A percentile compares a stretch with the other conserved stretches of the same genome.
Evolutionary conservation across 1,140 invertebrate genomes (phyloP).

Genomic region (Drosophila seguyi): DNA sequence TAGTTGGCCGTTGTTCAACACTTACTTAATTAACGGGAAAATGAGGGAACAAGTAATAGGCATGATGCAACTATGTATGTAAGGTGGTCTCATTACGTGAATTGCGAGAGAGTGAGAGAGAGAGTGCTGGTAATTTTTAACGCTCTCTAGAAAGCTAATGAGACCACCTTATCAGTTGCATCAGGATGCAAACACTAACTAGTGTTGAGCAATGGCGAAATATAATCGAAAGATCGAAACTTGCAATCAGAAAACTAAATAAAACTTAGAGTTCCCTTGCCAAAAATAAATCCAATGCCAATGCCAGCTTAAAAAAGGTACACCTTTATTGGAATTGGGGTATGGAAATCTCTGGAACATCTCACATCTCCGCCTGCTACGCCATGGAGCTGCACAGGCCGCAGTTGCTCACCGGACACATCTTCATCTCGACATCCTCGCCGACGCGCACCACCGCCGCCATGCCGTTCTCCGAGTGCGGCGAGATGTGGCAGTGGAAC

Average conservation of each 20-base stretch:
- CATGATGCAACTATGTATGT: neutral
- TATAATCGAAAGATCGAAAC: neutral
- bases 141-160: too few relatives aligned
- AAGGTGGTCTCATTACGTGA: neutral
- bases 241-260: neutral
- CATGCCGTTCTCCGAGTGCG: conserved; percentile 87
- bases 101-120: neutral
- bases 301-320: conserved; percentile 20
- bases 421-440: conserved; percentile 78
- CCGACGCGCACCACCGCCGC: conserved; percentile 87
- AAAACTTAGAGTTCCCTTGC: neutral
- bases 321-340: conserved; percentile 14
- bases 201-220: neutral
- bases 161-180: neutral
- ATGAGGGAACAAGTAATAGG: neutral
- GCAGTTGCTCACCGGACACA: conserved; percentile 82
- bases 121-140: too few relatives aligned
- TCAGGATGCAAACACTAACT: neutral
- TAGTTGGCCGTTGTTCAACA: conserved; percentile 3
- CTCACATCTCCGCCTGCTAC: conserved; percentile 6
- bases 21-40: conserved; percentile 5
- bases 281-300: neutral
- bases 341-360: neutral
- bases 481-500: conserved; percentile 84
- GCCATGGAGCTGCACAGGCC: conserved; percentile 74